These are phyloP conservation scores for Drosophila conformis DNA, from an alignment of 2,888 invertebrate genomes.

Conservation along the genomic window DNA sequence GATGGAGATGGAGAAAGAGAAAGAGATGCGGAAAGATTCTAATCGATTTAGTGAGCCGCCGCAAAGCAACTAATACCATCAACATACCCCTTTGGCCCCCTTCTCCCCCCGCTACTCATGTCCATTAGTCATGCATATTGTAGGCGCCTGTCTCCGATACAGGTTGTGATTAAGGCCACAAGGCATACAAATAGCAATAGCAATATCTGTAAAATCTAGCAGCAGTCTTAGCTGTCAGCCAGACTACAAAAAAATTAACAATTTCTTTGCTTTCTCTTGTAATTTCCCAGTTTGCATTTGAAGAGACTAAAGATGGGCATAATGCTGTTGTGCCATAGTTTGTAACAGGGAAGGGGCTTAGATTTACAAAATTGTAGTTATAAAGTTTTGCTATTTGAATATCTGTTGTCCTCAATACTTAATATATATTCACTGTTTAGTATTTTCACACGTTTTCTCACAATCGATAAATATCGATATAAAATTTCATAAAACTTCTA, in stretches of 20 bases:
- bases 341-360: neutral
- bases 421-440: neutral
- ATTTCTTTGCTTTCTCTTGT: neutral
- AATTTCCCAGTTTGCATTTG: neutral
- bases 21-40: constrained; percentile 17
- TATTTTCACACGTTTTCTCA: neutral
- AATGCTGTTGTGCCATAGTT: neutral
- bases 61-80: constrained; percentile 47
- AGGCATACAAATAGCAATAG: constrained; percentile 28
- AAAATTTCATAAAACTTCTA: too few relatives aligned
- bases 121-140: constrained; percentile 61
- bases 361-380: neutral
- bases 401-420: neutral
- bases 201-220: constrained; percentile 22
- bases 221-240: constrained; percentile 39
- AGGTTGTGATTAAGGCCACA: constrained; percentile 72
- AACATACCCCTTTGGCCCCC: constrained; percentile 1
- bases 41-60: constrained; percentile 67
- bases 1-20: constrained; percentile 14
- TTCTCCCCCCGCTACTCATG: constrained; percentile 27
- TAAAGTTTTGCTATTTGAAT: fast-evolving
- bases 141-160: constrained; percentile 51
- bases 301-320: neutral
- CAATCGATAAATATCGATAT: neutral
- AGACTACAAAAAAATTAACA: constrained; percentile 18